Evolutionary conservation across 2,113 vertebrate genomes (phyloP).

Genomic region (human (Homo sapiens)): DNA sequence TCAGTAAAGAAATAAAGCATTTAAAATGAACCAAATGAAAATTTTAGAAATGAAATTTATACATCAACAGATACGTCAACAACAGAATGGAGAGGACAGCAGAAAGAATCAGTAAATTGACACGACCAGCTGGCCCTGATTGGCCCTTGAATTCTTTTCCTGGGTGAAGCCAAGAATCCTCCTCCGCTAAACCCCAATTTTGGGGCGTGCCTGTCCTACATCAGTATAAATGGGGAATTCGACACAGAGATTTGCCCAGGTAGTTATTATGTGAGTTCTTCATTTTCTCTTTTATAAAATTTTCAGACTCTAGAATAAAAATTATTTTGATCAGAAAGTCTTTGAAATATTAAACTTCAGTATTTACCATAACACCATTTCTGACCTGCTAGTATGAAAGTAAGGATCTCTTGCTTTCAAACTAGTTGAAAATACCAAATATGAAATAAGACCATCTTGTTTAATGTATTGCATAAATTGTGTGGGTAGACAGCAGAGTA

Average conservation of each 20-base stretch:
- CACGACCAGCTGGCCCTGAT: too few species aligned
- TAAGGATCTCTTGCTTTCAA: not conserved
- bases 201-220: too few species aligned
- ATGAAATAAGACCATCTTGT: not conserved
- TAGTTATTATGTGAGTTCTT: not conserved
- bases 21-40: not conserved
- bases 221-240: not conserved
- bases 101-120: not conserved
- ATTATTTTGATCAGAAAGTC: slow-evolving; percentile 10
- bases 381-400: not conserved
- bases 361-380: not conserved
- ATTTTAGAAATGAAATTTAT: not conserved
- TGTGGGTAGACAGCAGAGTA: too few species aligned
- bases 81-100: not conserved
- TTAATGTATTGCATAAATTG: not conserved
- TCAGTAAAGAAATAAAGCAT: not conserved
- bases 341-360: not conserved
- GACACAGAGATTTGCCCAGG: not conserved
- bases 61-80: not conserved
- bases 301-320: not conserved
- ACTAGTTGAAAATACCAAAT: not conserved
- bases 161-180: too few species aligned
- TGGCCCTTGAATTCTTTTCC: too few species aligned
- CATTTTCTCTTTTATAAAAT: slow-evolving; percentile 17
- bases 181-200: too few species aligned